Evolutionary conservation across 2,888 invertebrate genomes (phyloP), one percentile per base, ranked within the genome.

Genomic region (Peribatodes rhomboidaria): DNA sequence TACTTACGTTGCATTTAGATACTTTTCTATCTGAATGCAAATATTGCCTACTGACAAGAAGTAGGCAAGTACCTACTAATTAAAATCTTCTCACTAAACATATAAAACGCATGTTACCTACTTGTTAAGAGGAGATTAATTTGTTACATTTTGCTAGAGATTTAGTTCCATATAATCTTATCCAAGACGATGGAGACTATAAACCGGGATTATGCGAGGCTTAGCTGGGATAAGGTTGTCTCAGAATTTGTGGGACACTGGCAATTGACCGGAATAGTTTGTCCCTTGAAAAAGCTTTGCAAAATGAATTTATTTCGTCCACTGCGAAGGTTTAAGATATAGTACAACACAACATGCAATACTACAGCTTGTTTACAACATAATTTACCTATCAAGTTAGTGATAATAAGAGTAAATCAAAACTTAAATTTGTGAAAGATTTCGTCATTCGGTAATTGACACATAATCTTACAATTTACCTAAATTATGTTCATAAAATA

Each of bases 131-230:
- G n/a, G n/a, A 71, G 53, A 41, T 54, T 31, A 31, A 42, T 18
- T 44, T 70, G 71, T 65, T 68, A 67, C 65, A 57, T 60, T 64
- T 63, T 53, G 73, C 57, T 69, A 67, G 71, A 73, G 76, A 76
- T 75, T 76, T 75, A 75, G 72, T 68, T 67, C 16, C 14, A 20
- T 77, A 71, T 60, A 64, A 59, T 42, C 33, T 59, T 62, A 62
- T 52, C 59, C 75, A 60, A 76, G 71, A 67, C 72, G 68, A 79
- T 59, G 57, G 47, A 61, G 73, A 75, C 80, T 80, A 78, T 84
- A 86, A 85, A 85, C 77, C 74, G 63, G 78, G 83, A 84, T 83
- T 86, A 85, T 68, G 73, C 64, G 61, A 75, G 78, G 73, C 74
- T 78, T 70, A 76, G 75, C 71, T 68, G 71, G 73, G 67, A 71